phyloP scores from a whole-genome alignment of 2,113 vertebrate species.

The Panthera tigris region DNA sequence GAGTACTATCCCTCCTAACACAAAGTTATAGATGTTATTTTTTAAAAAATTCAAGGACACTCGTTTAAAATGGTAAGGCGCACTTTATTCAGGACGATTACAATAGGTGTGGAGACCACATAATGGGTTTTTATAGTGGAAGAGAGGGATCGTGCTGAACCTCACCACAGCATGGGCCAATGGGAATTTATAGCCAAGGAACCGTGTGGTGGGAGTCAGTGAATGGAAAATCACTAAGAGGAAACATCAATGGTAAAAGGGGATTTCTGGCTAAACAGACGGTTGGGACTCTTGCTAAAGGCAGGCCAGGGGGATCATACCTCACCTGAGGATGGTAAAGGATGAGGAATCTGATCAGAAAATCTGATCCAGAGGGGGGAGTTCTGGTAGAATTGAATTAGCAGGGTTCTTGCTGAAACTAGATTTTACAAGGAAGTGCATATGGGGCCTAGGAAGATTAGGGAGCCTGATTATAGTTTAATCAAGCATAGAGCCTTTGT shows the following conservation, averaged over 20 bases:
- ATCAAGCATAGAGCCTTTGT: neutral
- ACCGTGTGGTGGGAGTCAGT: neutral
- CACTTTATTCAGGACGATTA: neutral
- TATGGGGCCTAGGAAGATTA: neutral
- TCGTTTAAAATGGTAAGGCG: neutral
- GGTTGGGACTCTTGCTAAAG: neutral
- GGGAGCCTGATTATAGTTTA: neutral
- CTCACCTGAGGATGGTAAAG: neutral
- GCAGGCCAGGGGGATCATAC: neutral
- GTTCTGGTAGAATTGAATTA: neutral
- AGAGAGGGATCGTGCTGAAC: neutral
- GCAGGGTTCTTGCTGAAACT: neutral
- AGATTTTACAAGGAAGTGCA: neutral
- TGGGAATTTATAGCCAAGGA: neutral
- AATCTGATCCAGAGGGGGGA: no score
- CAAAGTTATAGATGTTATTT: neutral
- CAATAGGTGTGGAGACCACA: no score
- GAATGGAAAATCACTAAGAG: neutral
- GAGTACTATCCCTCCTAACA: neutral
- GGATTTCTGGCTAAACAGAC: neutral
- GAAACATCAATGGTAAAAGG: neutral
- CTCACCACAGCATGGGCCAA: neutral
- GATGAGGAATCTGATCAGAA: neutral
- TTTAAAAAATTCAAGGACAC: neutral
- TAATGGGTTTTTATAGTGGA: neutral